A percentile compares a stretch with the other conserved stretches of the same genome.
Conservation (phyloP, 2,888 invertebrate species). For the Scrobipalpa atriplicella region DNA sequence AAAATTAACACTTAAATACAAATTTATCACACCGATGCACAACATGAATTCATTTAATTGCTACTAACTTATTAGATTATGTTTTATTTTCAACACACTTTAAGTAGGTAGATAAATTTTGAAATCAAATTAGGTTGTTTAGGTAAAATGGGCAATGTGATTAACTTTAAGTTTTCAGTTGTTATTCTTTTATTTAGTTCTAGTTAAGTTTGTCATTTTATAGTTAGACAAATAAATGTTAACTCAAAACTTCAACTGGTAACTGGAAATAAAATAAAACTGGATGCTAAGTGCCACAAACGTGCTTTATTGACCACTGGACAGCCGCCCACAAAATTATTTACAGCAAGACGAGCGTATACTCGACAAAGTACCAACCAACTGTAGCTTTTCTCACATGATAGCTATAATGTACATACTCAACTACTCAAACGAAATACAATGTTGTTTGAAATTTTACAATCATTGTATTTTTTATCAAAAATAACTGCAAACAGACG, state of each 20-base stretch:
- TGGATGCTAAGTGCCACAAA: conserved; percentile 67
- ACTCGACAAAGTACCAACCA: conserved; percentile 32
- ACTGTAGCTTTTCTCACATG: conserved; percentile 26
- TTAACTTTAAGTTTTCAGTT: conserved; percentile 33
- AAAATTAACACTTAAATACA: conserved; percentile 25
- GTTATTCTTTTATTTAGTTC: conserved; percentile 55
- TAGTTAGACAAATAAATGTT: conserved; percentile 43
- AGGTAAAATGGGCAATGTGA: background rate
- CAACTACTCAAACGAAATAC: no score
- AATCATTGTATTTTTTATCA: no score
- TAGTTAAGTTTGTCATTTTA: conserved; percentile 69
- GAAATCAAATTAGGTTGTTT: background rate
- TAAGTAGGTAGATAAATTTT: background rate
- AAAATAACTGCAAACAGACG: no score
- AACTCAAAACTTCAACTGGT: no score
- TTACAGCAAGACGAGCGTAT: conserved; percentile 62
- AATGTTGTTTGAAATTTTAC: background rate
- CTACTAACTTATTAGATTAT: background rate
- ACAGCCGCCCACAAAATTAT: conserved; percentile 59
- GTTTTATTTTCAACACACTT: background rate
- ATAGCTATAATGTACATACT: no score
- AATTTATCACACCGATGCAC: conserved; percentile 24
- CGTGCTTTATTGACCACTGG: conserved; percentile 77
- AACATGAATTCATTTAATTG: conserved; percentile 11
- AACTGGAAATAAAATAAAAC: conserved; percentile 44